phyloP scores from a whole-genome alignment of 1,140 invertebrate genomes.

The Belonocnema kinseyi region DNA sequence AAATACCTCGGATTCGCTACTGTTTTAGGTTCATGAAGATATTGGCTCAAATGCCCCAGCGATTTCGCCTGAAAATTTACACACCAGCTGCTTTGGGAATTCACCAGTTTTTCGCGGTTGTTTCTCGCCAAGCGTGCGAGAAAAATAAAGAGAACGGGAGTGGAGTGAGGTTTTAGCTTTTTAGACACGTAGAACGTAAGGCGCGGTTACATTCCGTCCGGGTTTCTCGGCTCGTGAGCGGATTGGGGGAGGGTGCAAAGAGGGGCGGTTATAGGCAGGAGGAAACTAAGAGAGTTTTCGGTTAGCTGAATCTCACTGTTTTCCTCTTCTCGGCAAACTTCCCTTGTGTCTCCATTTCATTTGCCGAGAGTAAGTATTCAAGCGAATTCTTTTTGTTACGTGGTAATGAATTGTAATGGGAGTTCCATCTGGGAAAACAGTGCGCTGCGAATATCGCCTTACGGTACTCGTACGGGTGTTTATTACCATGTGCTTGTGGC shows the following conservation, averaged over 20 bases:
- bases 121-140: too few relatives aligned
- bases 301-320: conserved; percentile 39
- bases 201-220: conserved; percentile 50
- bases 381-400: conserved; percentile 49
- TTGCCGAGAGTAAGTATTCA: conserved; percentile 36
- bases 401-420: conserved; percentile 57
- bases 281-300: conserved; percentile 42
- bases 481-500: too few relatives aligned
- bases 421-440: conserved; percentile 43
- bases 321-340: not conserved
- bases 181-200: conserved; percentile 50
- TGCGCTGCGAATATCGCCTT: not conserved
- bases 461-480: too few relatives aligned
- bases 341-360: conserved; percentile 21
- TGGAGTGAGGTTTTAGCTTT: conserved; percentile 39
- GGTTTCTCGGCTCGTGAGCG: conserved; percentile 38
- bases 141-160: too few relatives aligned
- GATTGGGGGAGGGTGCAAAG: conserved; percentile 3
- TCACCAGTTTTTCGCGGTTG: too few relatives aligned
- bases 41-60: too few relatives aligned
- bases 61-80: too few relatives aligned
- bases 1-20: not conserved
- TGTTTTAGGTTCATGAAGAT: not conserved
- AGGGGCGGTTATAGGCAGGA: conserved; percentile 36
- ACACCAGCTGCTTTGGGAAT: too few relatives aligned